Base-by-base conservation (phyloP, 2,888 invertebrate genomes). In the Diploptera punctata region DNA sequence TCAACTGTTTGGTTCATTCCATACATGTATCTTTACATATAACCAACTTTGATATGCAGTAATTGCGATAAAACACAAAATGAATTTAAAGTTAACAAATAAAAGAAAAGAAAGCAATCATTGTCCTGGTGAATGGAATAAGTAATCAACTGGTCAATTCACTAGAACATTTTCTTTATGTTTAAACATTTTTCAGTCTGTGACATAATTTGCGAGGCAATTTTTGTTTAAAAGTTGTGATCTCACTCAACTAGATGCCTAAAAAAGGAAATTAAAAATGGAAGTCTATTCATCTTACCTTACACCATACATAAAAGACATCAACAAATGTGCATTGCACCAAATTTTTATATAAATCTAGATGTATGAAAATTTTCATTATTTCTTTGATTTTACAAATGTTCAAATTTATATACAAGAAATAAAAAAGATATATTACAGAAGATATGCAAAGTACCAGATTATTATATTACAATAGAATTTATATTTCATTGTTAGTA, bases 241-340 rank as follows among this genome's bases (percentile, higher is more conserved):
- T 52, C 52, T 52, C 52, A 52, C 52, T 52, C 52, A 52, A 24
- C 19, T 52, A 52, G 19, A 24, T 52, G 13, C n/a, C 13, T 3
- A 52, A 52, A 24, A 21, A 52, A 52, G 24, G 13, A 52, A 52
- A 52, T 13, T 52, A 52, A 52, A 2, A 52, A 24, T 52, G 13
- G 13, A 52, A 24, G 52, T 52, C 24, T 18, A 24, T 52, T 52
- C 24, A 24, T 24, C 13, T 24, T 18, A 19, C 19, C 52, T 13
- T 2, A 52, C 7, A 13, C 13, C 52, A 24, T 52, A 52, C n/a
- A 24, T 24, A 52, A 52, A 52, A 52, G 52, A 52, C 24, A 52
- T 52, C 24, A 52, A 52, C 52, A 52, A 52, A 52, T 21, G 52
- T 52, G 52, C 52, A 52, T 13, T 52, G 52, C 52, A 52, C 52